phyloP scores from a whole-genome alignment of 2,888 invertebrate species.

The Allygus modestus region DNA sequence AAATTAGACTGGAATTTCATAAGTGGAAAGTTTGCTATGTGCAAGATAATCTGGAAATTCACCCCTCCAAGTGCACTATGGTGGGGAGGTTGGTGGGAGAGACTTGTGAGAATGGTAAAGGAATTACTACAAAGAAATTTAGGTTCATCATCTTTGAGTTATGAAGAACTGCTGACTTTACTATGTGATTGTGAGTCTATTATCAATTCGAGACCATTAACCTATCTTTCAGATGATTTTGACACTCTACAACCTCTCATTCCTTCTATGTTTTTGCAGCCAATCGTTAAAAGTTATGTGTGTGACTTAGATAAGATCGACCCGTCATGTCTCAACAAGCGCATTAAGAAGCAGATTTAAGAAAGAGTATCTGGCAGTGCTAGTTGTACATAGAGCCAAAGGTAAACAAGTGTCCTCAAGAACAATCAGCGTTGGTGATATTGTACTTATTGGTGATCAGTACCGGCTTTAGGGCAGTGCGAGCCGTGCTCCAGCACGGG shows the following conservation, averaged over 20 bases:
- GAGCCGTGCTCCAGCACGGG: no score
- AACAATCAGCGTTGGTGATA: constrained; percentile 29
- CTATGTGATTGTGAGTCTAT: constrained; percentile 58
- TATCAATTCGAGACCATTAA: constrained; percentile 62
- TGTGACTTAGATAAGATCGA: constrained; percentile 53
- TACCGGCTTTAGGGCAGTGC: no score
- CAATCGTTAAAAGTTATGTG: not conserved
- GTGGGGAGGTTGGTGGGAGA: no score
- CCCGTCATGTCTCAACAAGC: not conserved
- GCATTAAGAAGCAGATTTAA: constrained; percentile 23
- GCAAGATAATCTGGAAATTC: constrained; percentile 71
- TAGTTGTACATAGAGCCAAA: not conserved
- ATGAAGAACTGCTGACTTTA: constrained; percentile 64
- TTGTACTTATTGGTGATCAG: constrained; percentile 59
- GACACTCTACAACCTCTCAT: constrained; percentile 60
- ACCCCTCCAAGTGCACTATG: constrained; percentile 67
- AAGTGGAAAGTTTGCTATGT: constrained; percentile 66
- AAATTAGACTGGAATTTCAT: constrained; percentile 73
- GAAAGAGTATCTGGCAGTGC: constrained; percentile 25
- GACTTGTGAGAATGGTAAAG: constrained; percentile 59
- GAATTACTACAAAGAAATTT: constrained; percentile 60
- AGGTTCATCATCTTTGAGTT: constrained; percentile 53
- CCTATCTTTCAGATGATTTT: constrained; percentile 57
- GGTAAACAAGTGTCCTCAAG: not conserved
- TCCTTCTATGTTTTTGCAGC: constrained; percentile 60